phyloP scores from a whole-genome alignment of 2,113 vertebrate genomes.

The Speoplatyrhinus poulsoni region DNA sequence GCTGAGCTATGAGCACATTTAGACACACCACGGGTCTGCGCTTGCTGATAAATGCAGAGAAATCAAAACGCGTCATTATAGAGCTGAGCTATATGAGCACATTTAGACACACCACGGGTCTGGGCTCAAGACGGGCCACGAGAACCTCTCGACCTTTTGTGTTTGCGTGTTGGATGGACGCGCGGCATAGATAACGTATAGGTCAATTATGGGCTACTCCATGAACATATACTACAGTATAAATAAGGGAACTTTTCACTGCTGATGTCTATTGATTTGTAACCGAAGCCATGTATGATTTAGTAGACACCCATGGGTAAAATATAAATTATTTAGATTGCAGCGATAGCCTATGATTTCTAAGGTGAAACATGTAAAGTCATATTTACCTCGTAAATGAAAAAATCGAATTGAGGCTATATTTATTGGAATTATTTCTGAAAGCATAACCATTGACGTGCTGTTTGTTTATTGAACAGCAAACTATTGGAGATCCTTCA shows the following conservation, averaged over 20 bases:
- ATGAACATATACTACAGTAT: background rate
- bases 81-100: slow-evolving; percentile 64
- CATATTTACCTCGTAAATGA: background rate
- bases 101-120: slow-evolving; percentile 49
- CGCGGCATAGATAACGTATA: slow-evolving; percentile 56
- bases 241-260: slow-evolving; percentile 27
- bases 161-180: slow-evolving; percentile 61
- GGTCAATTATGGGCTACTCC: slow-evolving; percentile 44
- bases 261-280: slow-evolving; percentile 57
- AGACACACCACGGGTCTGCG: slow-evolving; percentile 48
- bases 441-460: background rate
- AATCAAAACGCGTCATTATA: slow-evolving; percentile 73
- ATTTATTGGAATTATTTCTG: background rate
- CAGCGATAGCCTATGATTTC: background rate
- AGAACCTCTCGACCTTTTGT: slow-evolving; percentile 68
- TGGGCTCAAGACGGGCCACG: slow-evolving; percentile 57
- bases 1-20: slow-evolving; percentile 63
- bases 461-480: background rate
- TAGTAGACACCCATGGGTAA: slow-evolving; percentile 30
- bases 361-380: slow-evolving; percentile 1
- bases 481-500: background rate
- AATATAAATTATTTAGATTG: slow-evolving; percentile 33
- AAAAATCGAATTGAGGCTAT: background rate
- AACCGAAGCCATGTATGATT: slow-evolving; percentile 42
- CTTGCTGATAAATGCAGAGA: slow-evolving; percentile 69